Evolutionary conservation across 2,888 invertebrate species (phyloP), one percentile per base, ranked within the genome.

Genomic region (Troilus luridus): DNA sequence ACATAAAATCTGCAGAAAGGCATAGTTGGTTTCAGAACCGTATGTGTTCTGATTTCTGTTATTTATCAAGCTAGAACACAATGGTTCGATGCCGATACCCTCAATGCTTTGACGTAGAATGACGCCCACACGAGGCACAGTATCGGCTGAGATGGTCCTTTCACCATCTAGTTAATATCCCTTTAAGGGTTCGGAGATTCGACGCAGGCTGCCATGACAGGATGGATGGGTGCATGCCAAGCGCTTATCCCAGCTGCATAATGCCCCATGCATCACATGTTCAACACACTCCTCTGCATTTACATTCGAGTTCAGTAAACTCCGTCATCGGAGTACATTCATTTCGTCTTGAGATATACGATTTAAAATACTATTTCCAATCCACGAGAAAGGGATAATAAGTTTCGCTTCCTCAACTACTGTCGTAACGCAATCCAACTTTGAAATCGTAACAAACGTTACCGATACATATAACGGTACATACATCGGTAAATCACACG

Each of bases 231-330:
- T 64, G 64, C 64, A 64, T 10, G 64, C 64, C n/a, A 9, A 64
- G n/a, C n/a, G 64, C 64, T 64, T 64, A 64, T 64, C 64, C 64
- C n/a, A 64, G 64, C 64, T 64, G 64, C 64, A 64, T 64, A 64
- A 64, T 64, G 64, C 24, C 67, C 24, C 24, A 67, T 67, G 67
- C 67, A 67, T 67, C 67, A 67, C 67, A 67, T 67, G 24, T 5
- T 27, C 67, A 24, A 67, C 67, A 67, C 67, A 27, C 67, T 67
- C 67, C 67, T n/a, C 5, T 24, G 24, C 41, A 67, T 67, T 67
- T 67, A 67, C 67, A 67, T 67, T 24, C 67, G 12, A 27, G 67
- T 67, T 64, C 64, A 64, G n/a, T 64, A 10, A 64, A n/a, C 64
- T 41, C 7, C 21, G 7, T 21, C 8, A 21, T n/a, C n/a, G n/a